A percentile compares a stretch with the other conserved stretches of the same genome.
These are phyloP conservation scores for Gallinago solitaria DNA, from an alignment of 2,797 vertebrate species.

Conservation along the genomic window DNA sequence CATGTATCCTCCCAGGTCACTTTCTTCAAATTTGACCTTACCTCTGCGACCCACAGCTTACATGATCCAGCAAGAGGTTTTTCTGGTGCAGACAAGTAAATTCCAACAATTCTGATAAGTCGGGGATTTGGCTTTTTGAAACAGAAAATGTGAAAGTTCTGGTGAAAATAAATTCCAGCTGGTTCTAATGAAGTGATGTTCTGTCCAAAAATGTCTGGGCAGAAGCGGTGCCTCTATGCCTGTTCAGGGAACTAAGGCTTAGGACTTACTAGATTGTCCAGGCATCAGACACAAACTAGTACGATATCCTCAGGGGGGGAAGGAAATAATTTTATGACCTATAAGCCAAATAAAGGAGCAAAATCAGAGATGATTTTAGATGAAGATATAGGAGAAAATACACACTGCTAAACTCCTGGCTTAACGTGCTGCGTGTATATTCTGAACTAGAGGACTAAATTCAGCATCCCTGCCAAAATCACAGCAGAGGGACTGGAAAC, in stretches of 20 bases:
- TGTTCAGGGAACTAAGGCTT: neutral
- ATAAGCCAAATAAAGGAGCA: neutral
- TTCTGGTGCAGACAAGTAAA: neutral
- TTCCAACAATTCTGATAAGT: neutral
- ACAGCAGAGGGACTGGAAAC: neutral
- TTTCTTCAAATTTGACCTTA: neutral
- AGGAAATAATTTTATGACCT: neutral
- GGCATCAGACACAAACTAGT: neutral
- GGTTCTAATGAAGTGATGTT: neutral
- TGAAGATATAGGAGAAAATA: neutral
- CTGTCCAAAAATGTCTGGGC: neutral
- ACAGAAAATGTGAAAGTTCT: neutral
- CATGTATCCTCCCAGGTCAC: neutral
- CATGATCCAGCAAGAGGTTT: accelerated
- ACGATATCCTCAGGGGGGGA: neutral
- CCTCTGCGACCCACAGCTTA: neutral
- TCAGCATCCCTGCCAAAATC: slow-evolving; percentile 3
- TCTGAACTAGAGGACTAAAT: neutral
- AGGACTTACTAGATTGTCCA: neutral
- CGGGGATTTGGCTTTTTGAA: neutral
- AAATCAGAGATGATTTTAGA: neutral
- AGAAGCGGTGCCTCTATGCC: neutral
- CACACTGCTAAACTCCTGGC: neutral
- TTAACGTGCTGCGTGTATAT: neutral
- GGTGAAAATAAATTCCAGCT: neutral